Evolutionary conservation across 2,797 vertebrate species (phyloP).

Genomic region (Pempheris klunzingeri): DNA sequence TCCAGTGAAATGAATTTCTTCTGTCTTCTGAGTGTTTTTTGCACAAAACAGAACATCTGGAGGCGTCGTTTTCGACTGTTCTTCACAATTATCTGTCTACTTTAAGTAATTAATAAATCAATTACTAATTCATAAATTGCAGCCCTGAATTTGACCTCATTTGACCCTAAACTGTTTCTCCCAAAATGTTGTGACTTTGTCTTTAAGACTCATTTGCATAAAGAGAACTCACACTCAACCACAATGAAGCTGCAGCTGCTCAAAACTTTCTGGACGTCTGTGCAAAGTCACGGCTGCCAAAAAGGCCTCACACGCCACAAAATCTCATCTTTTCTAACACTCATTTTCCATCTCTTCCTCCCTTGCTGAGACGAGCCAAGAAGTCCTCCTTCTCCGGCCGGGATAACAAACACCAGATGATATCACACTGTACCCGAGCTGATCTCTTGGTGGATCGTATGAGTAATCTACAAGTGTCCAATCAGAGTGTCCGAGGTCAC

Average conservation of each 20-base stretch:
- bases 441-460: not conserved
- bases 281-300: not conserved
- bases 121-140: not conserved
- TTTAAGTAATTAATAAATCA: not conserved
- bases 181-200: not conserved
- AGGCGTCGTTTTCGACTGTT: no score
- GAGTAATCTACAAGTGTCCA: constrained; percentile 14
- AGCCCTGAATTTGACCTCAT: not conserved
- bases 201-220: not conserved
- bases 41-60: no score
- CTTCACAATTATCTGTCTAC: not conserved
- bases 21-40: no score
- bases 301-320: not conserved
- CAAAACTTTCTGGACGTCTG: not conserved
- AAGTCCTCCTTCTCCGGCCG: constrained; percentile 25
- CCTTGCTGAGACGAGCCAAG: not conserved
- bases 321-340: constrained; percentile 19
- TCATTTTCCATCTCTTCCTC: constrained; percentile 32
- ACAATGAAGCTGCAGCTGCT: not conserved
- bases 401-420: constrained; percentile 42
- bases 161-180: not conserved
- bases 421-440: constrained; percentile 2
- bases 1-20: no score
- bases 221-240: not conserved
- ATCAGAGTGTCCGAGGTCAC: constrained; percentile 10